Percentiles rank a stretch among this genome's conserved stretches.
Evolutionary conservation across 2,888 invertebrate genomes (phyloP).

Genomic region (Diloba caeruleocephala): DNA sequence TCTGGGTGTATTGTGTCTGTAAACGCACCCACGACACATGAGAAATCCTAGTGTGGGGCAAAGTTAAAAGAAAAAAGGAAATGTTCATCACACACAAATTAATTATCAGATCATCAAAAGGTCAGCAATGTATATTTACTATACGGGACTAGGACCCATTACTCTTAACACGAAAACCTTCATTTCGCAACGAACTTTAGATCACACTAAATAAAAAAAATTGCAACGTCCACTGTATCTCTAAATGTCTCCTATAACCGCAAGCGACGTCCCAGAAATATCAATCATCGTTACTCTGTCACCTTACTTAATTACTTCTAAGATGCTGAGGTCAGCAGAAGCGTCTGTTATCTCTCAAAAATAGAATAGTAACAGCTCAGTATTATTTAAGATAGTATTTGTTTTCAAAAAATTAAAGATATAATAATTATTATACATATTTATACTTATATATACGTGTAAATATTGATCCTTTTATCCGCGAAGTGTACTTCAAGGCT

Average conservation of each 20-base stretch:
- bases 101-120: too few species aligned
- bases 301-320: conserved; percentile 53
- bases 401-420: conserved; percentile 11
- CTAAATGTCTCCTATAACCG: conserved; percentile 9
- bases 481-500: not conserved
- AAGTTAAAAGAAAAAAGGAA: too few species aligned
- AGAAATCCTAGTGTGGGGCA: too few species aligned
- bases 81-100: too few species aligned
- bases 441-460: too few species aligned
- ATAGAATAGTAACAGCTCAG: conserved; percentile 10
- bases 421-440: too few species aligned
- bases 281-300: conserved; percentile 55
- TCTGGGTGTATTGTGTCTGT: too few species aligned
- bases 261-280: conserved; percentile 37
- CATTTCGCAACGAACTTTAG: not conserved
- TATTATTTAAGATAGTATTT: conserved; percentile 37
- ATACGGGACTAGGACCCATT: too few species aligned
- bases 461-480: conserved; percentile 22
- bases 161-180: not conserved
- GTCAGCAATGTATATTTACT: too few species aligned
- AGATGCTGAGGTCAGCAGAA: conserved; percentile 39
- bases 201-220: conserved; percentile 12
- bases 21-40: too few species aligned
- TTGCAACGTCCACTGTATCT: conserved; percentile 10
- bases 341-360: conserved; percentile 15